Evolutionary conservation across 1,140 invertebrate genomes (phyloP).

Genomic region (Delia radicum): DNA sequence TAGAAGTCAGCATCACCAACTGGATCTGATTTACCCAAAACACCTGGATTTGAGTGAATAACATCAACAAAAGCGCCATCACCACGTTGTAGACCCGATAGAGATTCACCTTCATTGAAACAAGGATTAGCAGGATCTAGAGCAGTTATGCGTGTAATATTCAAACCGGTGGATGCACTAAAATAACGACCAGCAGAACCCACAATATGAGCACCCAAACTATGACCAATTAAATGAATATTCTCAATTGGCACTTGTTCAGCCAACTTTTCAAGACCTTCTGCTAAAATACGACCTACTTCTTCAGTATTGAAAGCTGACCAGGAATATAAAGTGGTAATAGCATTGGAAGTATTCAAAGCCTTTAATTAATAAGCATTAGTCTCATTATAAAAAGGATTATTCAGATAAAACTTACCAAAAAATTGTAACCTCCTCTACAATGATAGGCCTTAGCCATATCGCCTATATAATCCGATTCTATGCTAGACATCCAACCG

Average conservation of each 20-base stretch:
- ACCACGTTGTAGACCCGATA: slow-evolving; percentile 58
- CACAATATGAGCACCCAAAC: slow-evolving; percentile 60
- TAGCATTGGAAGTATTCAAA: background rate
- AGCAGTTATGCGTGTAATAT: slow-evolving; percentile 63
- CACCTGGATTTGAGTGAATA: slow-evolving; percentile 73
- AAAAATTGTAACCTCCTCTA: slow-evolving; percentile 44
- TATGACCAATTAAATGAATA: slow-evolving; percentile 54
- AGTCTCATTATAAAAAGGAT: background rate
- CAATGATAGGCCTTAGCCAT: slow-evolving; percentile 41
- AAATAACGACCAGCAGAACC: slow-evolving; percentile 58
- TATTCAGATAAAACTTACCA: slow-evolving; percentile 31
- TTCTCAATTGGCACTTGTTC: slow-evolving; percentile 36
- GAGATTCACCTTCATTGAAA: slow-evolving; percentile 59
- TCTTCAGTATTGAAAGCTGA: slow-evolving; percentile 51
- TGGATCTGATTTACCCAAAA: slow-evolving; percentile 59
- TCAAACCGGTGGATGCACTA: slow-evolving; percentile 42
- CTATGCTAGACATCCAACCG: slow-evolving; percentile 28
- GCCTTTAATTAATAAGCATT: background rate
- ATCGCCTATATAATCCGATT: slow-evolving; percentile 25
- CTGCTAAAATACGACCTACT: slow-evolving; percentile 41
- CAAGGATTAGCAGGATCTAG: slow-evolving; percentile 72
- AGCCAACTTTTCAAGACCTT: slow-evolving; percentile 37
- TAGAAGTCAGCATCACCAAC: slow-evolving; percentile 73
- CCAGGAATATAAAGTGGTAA: slow-evolving; percentile 9
- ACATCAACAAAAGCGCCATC: slow-evolving; percentile 68